Evolutionary conservation across 2,888 invertebrate genomes (phyloP).

Genomic region (Salticus scenicus): DNA sequence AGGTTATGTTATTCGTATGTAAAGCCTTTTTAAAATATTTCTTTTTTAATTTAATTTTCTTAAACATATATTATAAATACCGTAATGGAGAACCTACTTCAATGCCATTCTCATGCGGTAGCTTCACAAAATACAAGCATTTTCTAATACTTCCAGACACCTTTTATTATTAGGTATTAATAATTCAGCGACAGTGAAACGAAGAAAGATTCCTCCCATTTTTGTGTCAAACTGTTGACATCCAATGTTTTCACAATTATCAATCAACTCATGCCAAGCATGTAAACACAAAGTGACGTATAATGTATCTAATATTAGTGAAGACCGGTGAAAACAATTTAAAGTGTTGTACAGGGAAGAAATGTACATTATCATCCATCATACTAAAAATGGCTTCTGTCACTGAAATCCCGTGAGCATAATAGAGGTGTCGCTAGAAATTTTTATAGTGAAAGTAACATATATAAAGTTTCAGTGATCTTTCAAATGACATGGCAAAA

Average conservation of each 20-base stretch:
- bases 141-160: too few relatives aligned
- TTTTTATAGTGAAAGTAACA: background rate
- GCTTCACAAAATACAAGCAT: too few relatives aligned
- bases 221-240: background rate
- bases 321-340: slow-evolving; percentile 11
- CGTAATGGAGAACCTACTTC: too few relatives aligned
- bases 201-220: background rate
- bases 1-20: too few relatives aligned
- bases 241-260: background rate
- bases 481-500: too few relatives aligned
- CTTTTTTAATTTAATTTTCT: too few relatives aligned
- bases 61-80: too few relatives aligned
- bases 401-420: background rate
- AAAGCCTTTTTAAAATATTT: too few relatives aligned
- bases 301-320: background rate
- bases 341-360: background rate
- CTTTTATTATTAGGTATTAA: background rate
- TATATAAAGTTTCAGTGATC: too few relatives aligned
- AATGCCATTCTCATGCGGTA: too few relatives aligned
- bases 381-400: slow-evolving; percentile 7
- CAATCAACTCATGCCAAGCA: background rate
- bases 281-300: background rate
- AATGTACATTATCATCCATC: background rate
- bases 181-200: background rate
- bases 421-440: background rate